Percentiles rank a stretch among this genome's conserved stretches.
Evolutionary conservation across 2,797 vertebrate species (phyloP).

Genomic region (Thripadectes ignobilis): DNA sequence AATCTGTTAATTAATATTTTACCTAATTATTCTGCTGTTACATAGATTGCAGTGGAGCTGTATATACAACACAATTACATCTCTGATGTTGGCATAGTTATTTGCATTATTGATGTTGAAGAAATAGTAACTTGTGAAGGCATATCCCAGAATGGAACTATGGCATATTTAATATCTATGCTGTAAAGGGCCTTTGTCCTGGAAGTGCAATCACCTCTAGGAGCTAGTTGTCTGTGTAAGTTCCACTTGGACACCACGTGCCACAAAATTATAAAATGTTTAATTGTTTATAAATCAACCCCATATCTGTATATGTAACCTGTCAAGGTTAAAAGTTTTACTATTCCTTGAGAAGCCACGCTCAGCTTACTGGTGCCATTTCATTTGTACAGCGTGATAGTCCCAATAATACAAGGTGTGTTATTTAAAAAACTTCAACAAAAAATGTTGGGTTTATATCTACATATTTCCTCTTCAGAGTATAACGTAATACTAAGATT

Average conservation of each 20-base stretch:
- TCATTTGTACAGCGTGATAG: neutral
- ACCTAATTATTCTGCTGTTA: neutral
- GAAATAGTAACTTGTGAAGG: neutral
- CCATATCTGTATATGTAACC: neutral
- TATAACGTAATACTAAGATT: neutral
- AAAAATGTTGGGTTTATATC: neutral
- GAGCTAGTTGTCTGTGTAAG: neutral
- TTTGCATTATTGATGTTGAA: neutral
- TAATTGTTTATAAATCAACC: neutral
- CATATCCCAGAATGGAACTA: neutral
- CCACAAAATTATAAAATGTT: neutral
- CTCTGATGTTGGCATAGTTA: neutral
- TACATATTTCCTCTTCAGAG: neutral
- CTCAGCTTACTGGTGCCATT: neutral
- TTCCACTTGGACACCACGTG: neutral
- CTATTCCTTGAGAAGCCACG: neutral
- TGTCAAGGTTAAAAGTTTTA: neutral
- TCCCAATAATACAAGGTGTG: neutral
- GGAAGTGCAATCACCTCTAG: neutral
- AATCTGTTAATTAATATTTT: neutral
- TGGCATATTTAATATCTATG: neutral
- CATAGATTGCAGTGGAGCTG: neutral
- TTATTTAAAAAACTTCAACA: neutral
- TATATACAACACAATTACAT: neutral
- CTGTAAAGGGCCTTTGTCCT: neutral